Evolutionary conservation across 2,797 vertebrate species (phyloP).

Genomic region (Poecilia velifera): DNA sequence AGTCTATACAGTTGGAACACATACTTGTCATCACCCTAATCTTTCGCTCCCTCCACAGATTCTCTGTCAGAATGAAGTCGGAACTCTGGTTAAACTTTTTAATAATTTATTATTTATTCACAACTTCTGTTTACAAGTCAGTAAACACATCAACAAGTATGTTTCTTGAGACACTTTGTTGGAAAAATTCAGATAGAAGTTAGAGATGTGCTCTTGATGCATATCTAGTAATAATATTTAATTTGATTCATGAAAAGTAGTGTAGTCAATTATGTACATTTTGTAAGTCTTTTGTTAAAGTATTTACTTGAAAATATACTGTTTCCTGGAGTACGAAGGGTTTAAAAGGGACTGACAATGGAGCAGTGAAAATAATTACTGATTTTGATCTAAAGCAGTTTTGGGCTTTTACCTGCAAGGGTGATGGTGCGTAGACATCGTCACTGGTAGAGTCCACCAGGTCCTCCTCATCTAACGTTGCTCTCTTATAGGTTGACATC

Average conservation of each 20-base stretch:
- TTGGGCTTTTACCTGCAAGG: slow-evolving; percentile 85
- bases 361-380: background rate
- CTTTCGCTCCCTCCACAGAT: background rate
- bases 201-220: background rate
- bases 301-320: background rate
- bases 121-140: background rate
- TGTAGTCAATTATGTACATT: background rate
- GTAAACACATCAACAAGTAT: background rate
- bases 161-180: background rate
- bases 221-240: background rate
- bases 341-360: background rate
- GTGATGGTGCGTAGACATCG: slow-evolving; percentile 86
- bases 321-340: background rate
- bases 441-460: slow-evolving; percentile 88
- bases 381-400: background rate
- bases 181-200: background rate
- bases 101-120: background rate
- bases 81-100: background rate
- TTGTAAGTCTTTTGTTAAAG: background rate
- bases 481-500: slow-evolving; percentile 96
- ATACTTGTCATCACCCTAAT: too few relatives aligned
- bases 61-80: background rate
- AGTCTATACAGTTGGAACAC: too few relatives aligned
- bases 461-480: slow-evolving; percentile 94
- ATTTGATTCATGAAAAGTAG: background rate